Percentiles rank a stretch among this genome's conserved stretches.
Evolutionary conservation across 2,888 invertebrate species (phyloP).

Genomic region (Meghimatium bilineatum): DNA sequence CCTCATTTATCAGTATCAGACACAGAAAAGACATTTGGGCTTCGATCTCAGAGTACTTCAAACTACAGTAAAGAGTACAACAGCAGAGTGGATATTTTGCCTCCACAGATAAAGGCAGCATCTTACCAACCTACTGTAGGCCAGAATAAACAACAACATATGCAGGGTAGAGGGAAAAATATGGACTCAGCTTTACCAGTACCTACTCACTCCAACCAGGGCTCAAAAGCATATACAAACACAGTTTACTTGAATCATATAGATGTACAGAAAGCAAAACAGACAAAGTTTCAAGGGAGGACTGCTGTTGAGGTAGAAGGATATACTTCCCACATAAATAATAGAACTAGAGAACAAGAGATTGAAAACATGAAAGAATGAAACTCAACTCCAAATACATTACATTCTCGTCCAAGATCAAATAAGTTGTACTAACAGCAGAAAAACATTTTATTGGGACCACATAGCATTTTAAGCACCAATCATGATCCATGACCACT

Average conservation of each 20-base stretch:
- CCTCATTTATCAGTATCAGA: constrained; percentile 12
- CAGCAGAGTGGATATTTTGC: not conserved
- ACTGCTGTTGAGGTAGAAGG: not conserved
- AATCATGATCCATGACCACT: too few species aligned
- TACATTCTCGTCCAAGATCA: constrained; percentile 53
- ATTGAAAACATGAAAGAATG: not conserved
- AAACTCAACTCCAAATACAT: not conserved
- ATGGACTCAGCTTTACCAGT: constrained; percentile 11
- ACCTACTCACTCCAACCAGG: not conserved
- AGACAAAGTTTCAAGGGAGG: not conserved
- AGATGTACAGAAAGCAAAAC: constrained; percentile 58
- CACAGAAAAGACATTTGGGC: constrained; percentile 66
- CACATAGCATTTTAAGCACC: too few species aligned
- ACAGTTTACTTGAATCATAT: constrained; percentile 72
- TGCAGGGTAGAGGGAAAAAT: not conserved
- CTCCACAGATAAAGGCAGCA: not conserved
- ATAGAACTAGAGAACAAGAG: not conserved
- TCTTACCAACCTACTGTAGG: not conserved
- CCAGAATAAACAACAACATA: constrained; percentile 7
- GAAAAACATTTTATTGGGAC: not conserved
- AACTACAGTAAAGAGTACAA: not conserved
- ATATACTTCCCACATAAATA: not conserved
- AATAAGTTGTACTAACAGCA: not conserved
- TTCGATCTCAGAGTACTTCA: constrained; percentile 21
- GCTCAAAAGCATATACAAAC: constrained; percentile 65